Evolutionary conservation across 1,140 invertebrate species (phyloP), one percentile per base, ranked within the genome.

Genomic region (Procambarus virginalis): DNA sequence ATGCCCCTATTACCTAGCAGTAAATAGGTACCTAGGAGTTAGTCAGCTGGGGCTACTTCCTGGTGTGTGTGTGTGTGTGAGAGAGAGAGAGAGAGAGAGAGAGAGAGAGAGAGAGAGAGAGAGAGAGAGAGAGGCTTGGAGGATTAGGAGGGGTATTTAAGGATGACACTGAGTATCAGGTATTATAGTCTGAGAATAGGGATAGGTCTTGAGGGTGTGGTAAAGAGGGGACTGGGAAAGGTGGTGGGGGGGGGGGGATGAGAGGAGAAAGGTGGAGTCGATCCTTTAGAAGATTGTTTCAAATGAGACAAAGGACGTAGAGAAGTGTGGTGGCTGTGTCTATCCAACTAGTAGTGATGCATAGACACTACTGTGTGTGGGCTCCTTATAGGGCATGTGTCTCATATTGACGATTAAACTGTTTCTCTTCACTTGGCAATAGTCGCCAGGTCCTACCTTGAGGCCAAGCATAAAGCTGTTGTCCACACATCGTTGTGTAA

Each of bases 191-290:
- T 60, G 80, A 82, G 80, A 60, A 60, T 48, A 82, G 22, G 58
- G 80, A 82, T 82, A 60, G 80, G 58, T 46, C 68, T 45, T 20
- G 80, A 60, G 80, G 68, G 68, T 82, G 80, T 46, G 80, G 80
- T 82, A 68, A 68, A 68, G 58, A 82, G 80, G 80, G 80, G 58
- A 82, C 10, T 12, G 12, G 68, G 68, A 73, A 4, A 73, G 60
- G 58, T 81, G 79, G 79, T 81, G 34, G 45, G 60, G 79, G 60
- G 79, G 79, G 45, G 60, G 79, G 60, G 79, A 55, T 34, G 34
- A 34, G 34, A 1, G 64, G 20, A 22, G 34, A 8, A 73, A 22
- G 22, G 22, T 34, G 20, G 68, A 73, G 68, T 73, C 8, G 10
- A n/a, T 34, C 68, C 10, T 73, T 73, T 34, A 73, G 68, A 20